phyloP scores from a whole-genome alignment of 2,888 invertebrate genomes.

The Nemotelus nigrinus region DNA sequence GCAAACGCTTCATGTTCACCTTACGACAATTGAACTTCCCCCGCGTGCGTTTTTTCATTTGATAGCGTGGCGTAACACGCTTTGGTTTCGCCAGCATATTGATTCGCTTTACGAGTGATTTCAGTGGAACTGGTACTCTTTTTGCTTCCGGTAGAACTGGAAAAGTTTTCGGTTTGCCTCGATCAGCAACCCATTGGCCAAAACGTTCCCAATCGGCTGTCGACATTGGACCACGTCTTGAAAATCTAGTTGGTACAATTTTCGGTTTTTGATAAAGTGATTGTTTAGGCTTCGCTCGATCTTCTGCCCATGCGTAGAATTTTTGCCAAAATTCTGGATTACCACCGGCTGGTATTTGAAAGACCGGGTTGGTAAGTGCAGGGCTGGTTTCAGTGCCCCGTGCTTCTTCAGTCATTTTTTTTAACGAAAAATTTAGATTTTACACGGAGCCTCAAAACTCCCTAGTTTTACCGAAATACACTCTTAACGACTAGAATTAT shows the following conservation, averaged over 20 bases:
- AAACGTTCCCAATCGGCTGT: conserved; percentile 27
- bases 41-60: conserved; percentile 18
- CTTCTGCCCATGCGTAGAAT: conserved; percentile 23
- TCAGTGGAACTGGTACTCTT: not conserved
- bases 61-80: conserved; percentile 10
- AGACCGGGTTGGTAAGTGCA: not conserved
- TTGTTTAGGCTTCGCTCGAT: conserved; percentile 16
- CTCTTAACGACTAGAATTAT: no score
- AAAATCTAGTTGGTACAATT: conserved; percentile 12
- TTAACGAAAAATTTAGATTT: not conserved
- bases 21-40: not conserved
- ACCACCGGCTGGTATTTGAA: not conserved
- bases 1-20: not conserved
- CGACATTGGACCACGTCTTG: conserved; percentile 33
- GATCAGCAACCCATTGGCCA: conserved; percentile 8
- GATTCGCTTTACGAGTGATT: conserved; percentile 4
- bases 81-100: not conserved
- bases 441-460: no score
- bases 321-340: conserved; percentile 1
- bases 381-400: not conserved
- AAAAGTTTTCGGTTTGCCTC: conserved; percentile 14
- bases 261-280: not conserved
- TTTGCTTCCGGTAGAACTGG: not conserved
- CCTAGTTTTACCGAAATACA: no score
- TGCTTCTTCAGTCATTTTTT: not conserved